Percentiles rank a stretch among this genome's conserved stretches.
Evolutionary conservation across 2,888 invertebrate genomes (phyloP).

Genomic region (Drosophila robusta): DNA sequence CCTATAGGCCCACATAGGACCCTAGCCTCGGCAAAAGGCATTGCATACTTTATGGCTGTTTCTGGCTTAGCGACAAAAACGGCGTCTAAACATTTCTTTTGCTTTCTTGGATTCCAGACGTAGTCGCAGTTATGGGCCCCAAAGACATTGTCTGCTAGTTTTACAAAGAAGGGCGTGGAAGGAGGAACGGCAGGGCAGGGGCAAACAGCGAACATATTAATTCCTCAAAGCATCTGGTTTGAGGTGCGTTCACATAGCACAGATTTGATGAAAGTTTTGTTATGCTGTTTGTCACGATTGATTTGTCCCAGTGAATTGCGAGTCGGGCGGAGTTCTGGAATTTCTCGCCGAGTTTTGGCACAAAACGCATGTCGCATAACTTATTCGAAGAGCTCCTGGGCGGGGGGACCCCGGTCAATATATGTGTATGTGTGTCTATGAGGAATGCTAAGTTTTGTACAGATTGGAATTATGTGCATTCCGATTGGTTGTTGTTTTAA

Average conservation of each 20-base stretch:
- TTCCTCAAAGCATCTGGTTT: slow-evolving; percentile 10
- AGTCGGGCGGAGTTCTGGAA: slow-evolving; percentile 13
- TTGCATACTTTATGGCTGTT: slow-evolving; percentile 59
- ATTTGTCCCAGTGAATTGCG: slow-evolving; percentile 6
- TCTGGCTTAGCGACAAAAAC: slow-evolving; percentile 29
- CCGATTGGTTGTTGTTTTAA: not conserved
- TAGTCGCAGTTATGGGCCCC: not conserved
- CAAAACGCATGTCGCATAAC: slow-evolving; percentile 19
- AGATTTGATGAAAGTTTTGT: slow-evolving; percentile 33
- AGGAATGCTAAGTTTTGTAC: not conserved
- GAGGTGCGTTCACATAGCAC: slow-evolving; percentile 18
- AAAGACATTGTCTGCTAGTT: slow-evolving; percentile 31
- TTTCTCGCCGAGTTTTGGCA: slow-evolving; percentile 1
- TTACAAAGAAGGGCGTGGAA: not conserved
- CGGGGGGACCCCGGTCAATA: not conserved
- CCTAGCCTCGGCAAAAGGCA: slow-evolving; percentile 31
- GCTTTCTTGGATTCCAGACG: slow-evolving; percentile 34
- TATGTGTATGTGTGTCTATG: not conserved
- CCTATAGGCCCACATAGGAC: slow-evolving; percentile 20
- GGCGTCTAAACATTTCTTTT: slow-evolving; percentile 48
- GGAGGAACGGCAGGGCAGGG: not conserved
- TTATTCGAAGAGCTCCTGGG: slow-evolving; percentile 1
- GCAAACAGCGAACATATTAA: slow-evolving; percentile 11
- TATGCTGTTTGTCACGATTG: slow-evolving; percentile 29
- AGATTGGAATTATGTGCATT: slow-evolving; percentile 8